These are phyloP conservation scores for Pseudochaenichthys georgianus DNA, from an alignment of 2,797 vertebrate species.

Conservation along the genomic window DNA sequence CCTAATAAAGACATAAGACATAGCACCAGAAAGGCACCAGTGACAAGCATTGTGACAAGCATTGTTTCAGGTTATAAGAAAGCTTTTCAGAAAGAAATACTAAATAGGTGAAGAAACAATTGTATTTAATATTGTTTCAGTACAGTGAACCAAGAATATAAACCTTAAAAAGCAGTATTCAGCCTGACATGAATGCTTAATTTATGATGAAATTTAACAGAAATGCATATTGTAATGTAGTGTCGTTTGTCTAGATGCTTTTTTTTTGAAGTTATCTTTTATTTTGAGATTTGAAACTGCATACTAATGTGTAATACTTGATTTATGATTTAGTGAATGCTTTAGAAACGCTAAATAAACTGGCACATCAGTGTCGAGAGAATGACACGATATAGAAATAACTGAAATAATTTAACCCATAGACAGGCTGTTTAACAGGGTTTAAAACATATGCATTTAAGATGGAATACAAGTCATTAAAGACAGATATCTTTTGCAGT, in stretches of 20 bases:
- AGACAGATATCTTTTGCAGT: conserved; percentile 24
- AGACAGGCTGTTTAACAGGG: background rate
- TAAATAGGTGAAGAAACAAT: background rate
- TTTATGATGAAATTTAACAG: background rate
- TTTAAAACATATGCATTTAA: background rate
- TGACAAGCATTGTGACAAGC: no score
- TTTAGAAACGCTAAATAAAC: background rate
- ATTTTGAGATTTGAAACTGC: background rate
- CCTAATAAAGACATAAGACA: no score
- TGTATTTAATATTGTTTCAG: background rate
- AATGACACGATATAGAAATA: background rate
- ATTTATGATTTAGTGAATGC: background rate
- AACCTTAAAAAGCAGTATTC: background rate
- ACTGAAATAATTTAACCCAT: background rate
- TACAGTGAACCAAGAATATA: background rate
- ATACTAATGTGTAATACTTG: background rate
- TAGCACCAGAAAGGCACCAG: background rate
- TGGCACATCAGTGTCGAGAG: background rate
- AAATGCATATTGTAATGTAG: background rate
- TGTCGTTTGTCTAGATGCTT: background rate
- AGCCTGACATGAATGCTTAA: background rate
- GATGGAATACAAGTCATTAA: background rate
- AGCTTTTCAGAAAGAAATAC: background rate
- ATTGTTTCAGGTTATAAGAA: background rate
- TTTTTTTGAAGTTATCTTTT: background rate